Evolutionary conservation across 2,888 invertebrate species (phyloP), one percentile per base, ranked within the genome.

Genomic region (Electrophaes corylata): DNA sequence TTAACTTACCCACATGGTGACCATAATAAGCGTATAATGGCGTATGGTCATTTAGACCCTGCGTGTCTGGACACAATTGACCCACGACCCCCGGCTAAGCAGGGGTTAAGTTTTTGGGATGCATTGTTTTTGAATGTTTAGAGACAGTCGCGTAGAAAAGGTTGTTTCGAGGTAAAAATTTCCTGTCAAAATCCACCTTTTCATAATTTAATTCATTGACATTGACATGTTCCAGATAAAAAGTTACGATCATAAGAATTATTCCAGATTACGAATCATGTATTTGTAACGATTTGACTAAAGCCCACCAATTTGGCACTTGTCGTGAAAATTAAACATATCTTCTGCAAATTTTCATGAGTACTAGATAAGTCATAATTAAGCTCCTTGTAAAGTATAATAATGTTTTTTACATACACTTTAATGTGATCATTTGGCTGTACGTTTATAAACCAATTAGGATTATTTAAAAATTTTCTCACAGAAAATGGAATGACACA

Each of bases 41-140:
- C 37, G 50, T 53, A 50, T 57, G 61, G 57, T 61, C 53, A 61
- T 57, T 57, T 57, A 46, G 52, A 40, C 51, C 55, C 57, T 62
- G 67, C 63, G 65, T 60, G 64, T 62, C 58, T 33, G 55, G 51
- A 11, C 26, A 54, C 55, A 60, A 65, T 65, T 67, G 67, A 62
- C 67, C 65, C 52, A n/a, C n/a, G n/a, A n/a, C n/a, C n/a, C n/a
- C n/a, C 48, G 37, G 43, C 37, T 43, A 16, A 41, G 12, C 41
- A 55, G 54, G 63, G 67, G 67, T 65, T 62, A 65, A 52, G 37
- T 50, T 55, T 53, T 54, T 43, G 50, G 48, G 54, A 47, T 50
- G 53, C 16, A 47, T 44, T 58, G 49, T 64, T 51, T 57, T 51
- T 10, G 26, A 29, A 29, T n/a, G n/a, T n/a, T 29, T 29, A 10